Base-by-base conservation (phyloP, 1,140 invertebrate genomes). In the Danaus melanippus region DNA sequence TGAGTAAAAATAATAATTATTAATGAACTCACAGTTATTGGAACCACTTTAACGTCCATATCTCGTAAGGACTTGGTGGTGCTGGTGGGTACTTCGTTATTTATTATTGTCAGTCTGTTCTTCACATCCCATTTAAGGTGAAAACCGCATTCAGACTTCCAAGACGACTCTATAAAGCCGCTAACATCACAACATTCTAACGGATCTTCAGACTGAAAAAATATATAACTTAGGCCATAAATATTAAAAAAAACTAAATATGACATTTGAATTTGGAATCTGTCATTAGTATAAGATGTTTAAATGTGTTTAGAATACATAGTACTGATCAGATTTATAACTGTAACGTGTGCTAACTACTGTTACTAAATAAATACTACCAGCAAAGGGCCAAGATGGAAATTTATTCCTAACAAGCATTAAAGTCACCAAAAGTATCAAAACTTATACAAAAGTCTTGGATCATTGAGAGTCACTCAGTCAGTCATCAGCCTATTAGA, bases 181-280 rank as follows among this genome's bases (percentile, higher is more conserved):
- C 51, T 53, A 43, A 85, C 62, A 10, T 82, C 71, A 32, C 82
- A 84, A 43, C 82, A 85, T 8, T 79, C 69, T 7, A 85, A 46
- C 8, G 82, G 79, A 41, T 79, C 74, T n/a, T 60, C 53, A 42
- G 50, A n/a, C 58, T 70, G 43, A 39, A 54, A 58, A 43, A 60
- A 46, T 56, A n/a, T 11, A 32, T 10, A n/a, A 10, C 41, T 32
- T 52, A 11, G 6, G 21, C 21, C 4, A 32, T 7, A 32, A 32
- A 32, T 7, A 7, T 7, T 32, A 44, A 44, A 32, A 44, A 43
- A 43, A 15, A 15, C 15, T 1, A 15, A 15, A 15, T 15, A 15
- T n/a, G n/a, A 11, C 9, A 10, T 40, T 42, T 42, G 7, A 10
- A 42, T 9, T n/a, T 42, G 12, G 12, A 11, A 42, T n/a, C 15